These are phyloP conservation scores for Drosophila aff. DNA, from an alignment of 1,140 invertebrate genomes.

Conservation along the genomic window DNA sequence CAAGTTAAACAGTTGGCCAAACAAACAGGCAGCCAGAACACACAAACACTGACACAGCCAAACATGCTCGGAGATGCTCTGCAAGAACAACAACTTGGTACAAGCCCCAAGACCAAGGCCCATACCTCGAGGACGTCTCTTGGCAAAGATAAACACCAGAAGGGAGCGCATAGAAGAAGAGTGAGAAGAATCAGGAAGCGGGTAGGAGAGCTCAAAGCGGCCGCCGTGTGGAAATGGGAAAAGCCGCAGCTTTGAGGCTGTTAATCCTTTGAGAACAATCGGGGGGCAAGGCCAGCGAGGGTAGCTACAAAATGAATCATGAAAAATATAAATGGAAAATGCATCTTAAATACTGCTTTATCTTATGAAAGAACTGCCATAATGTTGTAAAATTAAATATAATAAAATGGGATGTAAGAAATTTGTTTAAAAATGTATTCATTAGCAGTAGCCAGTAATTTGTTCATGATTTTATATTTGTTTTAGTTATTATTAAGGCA, in stretches of 20 bases:
- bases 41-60: conserved; percentile 58
- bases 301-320: conserved; percentile 18
- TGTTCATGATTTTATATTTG: not conserved
- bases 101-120: conserved; percentile 14
- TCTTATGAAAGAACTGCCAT: not conserved
- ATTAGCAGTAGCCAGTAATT: rapidly evolving
- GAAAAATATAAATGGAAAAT: not conserved
- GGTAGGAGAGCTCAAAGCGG: conserved; percentile 35
- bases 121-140: conserved; percentile 28
- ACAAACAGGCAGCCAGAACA: conserved; percentile 59
- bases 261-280: conserved; percentile 77
- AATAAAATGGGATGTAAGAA: not conserved
- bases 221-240: conserved; percentile 69
- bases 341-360: not conserved
- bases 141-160: conserved; percentile 65
- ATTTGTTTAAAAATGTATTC: not conserved
- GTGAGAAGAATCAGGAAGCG: conserved; percentile 1
- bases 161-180: not conserved
- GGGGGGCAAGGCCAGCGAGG: conserved; percentile 41
- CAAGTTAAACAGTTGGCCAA: conserved; percentile 75
- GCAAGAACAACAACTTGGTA: conserved; percentile 47
- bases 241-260: conserved; percentile 75
- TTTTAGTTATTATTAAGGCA: no score
- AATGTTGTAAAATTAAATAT: not conserved
- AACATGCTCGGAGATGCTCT: conserved; percentile 34